Percentiles rank a stretch among this genome's conserved stretches.
phyloP scores from a whole-genome alignment of 2,797 vertebrate species.

The Phataginus tricuspis region DNA sequence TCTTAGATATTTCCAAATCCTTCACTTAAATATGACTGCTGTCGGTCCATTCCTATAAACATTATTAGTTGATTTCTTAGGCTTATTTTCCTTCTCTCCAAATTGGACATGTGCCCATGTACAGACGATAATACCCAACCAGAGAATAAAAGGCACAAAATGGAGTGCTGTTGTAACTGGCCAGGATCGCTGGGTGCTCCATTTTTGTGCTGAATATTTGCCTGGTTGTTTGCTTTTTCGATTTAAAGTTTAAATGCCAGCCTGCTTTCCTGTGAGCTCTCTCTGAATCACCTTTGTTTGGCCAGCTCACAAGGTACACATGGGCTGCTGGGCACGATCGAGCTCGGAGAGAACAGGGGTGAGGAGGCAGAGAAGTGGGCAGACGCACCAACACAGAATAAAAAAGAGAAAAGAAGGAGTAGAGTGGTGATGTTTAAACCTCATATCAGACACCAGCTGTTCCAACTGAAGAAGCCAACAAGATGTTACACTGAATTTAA shows the following conservation, averaged over 20 bases:
- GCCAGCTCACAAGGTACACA: conserved; percentile 17
- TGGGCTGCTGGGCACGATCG: conserved; percentile 4
- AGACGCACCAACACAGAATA: conserved; percentile 17
- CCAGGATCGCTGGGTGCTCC: background rate
- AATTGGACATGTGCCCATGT: background rate
- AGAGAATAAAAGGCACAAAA: conserved; percentile 10
- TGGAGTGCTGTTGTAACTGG: background rate
- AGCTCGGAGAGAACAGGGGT: conserved; percentile 41
- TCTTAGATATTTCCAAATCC: conserved; percentile 4
- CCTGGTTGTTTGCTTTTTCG: conserved; percentile 44
- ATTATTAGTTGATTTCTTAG: background rate
- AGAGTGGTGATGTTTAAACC: background rate
- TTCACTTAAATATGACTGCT: background rate
- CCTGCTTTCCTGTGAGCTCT: background rate
- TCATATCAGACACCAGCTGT: background rate
- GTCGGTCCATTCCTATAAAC: background rate
- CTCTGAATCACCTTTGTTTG: conserved; percentile 69
- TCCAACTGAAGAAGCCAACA: conserved; percentile 27
- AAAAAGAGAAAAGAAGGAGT: background rate
- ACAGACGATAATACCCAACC: background rate
- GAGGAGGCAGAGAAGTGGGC: conserved; percentile 16
- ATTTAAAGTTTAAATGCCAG: conserved; percentile 56
- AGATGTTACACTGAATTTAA: background rate
- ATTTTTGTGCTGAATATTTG: conserved; percentile 31
- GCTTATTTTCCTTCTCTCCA: conserved; percentile 29